phyloP scores from a whole-genome alignment of 2,797 vertebrate genomes.

The Acanthurus lineatus region DNA sequence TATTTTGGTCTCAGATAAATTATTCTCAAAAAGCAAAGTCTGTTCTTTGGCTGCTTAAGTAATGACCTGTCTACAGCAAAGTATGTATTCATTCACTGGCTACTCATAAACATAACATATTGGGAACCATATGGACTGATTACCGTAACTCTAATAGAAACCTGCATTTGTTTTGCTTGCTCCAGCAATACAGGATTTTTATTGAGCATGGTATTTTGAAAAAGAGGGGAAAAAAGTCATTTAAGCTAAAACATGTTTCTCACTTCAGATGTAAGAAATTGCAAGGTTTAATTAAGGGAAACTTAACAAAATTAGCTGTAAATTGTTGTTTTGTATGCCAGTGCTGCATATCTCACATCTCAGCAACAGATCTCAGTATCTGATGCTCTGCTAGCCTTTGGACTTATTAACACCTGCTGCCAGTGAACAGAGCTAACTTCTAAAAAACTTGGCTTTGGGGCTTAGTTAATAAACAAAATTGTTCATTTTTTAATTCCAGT shows the following conservation, averaged over 20 bases:
- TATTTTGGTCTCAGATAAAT: slow-evolving; percentile 82
- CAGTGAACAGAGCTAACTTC: neutral
- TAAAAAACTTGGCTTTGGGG: neutral
- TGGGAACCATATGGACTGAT: slow-evolving; percentile 66
- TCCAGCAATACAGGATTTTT: slow-evolving; percentile 39
- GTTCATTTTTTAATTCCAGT: slow-evolving; percentile 36
- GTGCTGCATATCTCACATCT: neutral
- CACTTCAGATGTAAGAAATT: neutral
- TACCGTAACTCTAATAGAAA: slow-evolving; percentile 46
- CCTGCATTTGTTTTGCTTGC: slow-evolving; percentile 55
- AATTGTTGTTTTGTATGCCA: neutral
- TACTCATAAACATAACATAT: slow-evolving; percentile 77
- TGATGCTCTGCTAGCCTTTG: neutral
- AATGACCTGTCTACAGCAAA: slow-evolving; percentile 81
- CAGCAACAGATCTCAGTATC: neutral
- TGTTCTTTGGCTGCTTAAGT: slow-evolving; percentile 79
- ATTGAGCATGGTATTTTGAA: slow-evolving; percentile 16
- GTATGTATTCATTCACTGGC: slow-evolving; percentile 76
- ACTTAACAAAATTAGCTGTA: neutral
- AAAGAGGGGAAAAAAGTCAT: slow-evolving; percentile 11
- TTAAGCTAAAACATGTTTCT: slow-evolving; percentile 22
- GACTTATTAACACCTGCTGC: neutral
- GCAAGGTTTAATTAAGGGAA: neutral
- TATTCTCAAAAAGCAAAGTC: slow-evolving; percentile 75
- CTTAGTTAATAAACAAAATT: slow-evolving; percentile 8